Conservation (phyloP, 2,888 invertebrate species). For the Aporophyla lueneburgensis region DNA sequence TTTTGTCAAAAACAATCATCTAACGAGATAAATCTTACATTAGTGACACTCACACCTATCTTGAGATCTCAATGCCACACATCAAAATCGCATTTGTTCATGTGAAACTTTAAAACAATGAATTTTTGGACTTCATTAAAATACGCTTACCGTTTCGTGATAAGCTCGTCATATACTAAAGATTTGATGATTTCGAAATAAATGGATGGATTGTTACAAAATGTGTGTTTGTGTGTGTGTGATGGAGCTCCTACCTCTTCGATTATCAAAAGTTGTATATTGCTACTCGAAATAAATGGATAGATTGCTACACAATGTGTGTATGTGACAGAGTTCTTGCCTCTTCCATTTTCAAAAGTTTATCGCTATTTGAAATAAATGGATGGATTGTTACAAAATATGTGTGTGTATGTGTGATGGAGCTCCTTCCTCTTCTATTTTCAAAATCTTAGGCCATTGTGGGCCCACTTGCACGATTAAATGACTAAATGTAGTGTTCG, state of each 20-base stretch:
- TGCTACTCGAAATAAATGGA: too few relatives aligned
- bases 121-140: constrained; percentile 64
- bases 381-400: too few relatives aligned
- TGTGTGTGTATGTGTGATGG: not conserved
- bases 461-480: too few relatives aligned
- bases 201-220: not conserved
- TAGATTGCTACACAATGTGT: too few relatives aligned
- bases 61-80: constrained; percentile 66
- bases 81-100: constrained; percentile 68
- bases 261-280: not conserved
- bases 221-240: not conserved
- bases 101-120: constrained; percentile 66
- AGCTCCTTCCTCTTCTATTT: not conserved
- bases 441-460: too few relatives aligned
- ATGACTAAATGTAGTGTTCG: too few relatives aligned
- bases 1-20: constrained; percentile 57
- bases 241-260: not conserved
- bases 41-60: constrained; percentile 64
- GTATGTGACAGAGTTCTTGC: too few relatives aligned
- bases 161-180: constrained; percentile 16
- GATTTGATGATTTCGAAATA: constrained; percentile 33
- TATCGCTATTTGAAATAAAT: too few relatives aligned
- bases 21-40: constrained; percentile 56
- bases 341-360: too few relatives aligned
- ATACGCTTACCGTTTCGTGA: constrained; percentile 54